A percentile compares a stretch with the other conserved stretches of the same genome.
Evolutionary conservation across 92 coral and sea anemone species (phyloP).

Genomic region (Pocillopora meandrina): DNA sequence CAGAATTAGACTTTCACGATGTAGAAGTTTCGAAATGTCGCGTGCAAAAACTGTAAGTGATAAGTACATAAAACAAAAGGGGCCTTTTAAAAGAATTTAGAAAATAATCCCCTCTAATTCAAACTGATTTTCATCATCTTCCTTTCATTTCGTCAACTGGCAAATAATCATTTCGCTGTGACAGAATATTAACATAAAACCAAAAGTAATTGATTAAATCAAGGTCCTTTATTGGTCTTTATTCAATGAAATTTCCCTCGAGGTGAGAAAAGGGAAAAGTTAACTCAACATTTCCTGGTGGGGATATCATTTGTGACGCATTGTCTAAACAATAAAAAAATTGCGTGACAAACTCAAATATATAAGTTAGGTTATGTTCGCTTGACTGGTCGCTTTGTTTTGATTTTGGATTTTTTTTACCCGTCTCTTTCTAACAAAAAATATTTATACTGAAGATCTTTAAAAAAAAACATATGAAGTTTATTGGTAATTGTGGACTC

Average conservation of each 20-base stretch:
- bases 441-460: too few relatives aligned
- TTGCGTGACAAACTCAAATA: constrained; percentile 15
- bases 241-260: not conserved
- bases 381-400: not conserved
- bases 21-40: too few relatives aligned
- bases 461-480: too few relatives aligned
- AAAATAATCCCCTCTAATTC: not conserved
- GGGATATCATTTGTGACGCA: not conserved
- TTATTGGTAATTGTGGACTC: too few relatives aligned
- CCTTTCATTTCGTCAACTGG: not conserved
- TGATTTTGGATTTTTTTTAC: too few relatives aligned
- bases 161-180: not conserved
- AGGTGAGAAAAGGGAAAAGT: not conserved
- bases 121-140: too few relatives aligned
- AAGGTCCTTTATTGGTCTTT: not conserved
- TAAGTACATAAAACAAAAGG: not conserved
- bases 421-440: too few relatives aligned
- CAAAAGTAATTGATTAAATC: not conserved
- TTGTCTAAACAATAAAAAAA: not conserved
- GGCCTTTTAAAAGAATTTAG: not conserved
- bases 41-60: not conserved
- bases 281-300: not conserved
- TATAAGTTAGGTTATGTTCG: not conserved
- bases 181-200: not conserved
- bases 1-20: too few relatives aligned